Base-by-base conservation (phyloP, 2,888 invertebrate genomes). In the Cataglyphis rosenhaueri region DNA sequence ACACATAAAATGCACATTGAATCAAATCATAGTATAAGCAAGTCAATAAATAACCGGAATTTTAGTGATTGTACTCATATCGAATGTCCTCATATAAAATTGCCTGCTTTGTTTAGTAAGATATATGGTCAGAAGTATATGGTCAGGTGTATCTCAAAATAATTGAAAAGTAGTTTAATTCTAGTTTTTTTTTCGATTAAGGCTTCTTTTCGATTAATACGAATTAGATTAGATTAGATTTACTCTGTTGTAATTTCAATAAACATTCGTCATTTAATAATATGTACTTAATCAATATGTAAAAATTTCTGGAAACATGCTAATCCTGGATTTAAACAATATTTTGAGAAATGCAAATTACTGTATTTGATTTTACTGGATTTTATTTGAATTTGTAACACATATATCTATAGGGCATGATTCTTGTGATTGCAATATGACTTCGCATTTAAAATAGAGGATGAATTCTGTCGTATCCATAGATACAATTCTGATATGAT, bases 221-320 rank as follows among this genome's bases (percentile, higher is more conserved):
- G 12, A 71, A 25, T 32, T 41, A 61, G 61, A 61, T 68, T 79
- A 79, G 71, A 79, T 79, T 79, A 79, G 71, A 71, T 70, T 61
- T 71, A 55, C 25, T 21, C 41, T 74, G 57, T 57, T 71, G 35
- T 79, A 79, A 79, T 61, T 71, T 61, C 78, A 71, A 79, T 59
- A 44, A 59, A 71, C 29, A 66, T 68, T 66, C 29, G n/a, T 79
- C 71, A 71, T 68, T 29, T n/a, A 70, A 70, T 78, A 70, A 44
- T 25, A 44, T 44, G 71, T 70, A 78, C 71, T 59, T 79, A 64
- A 71, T 71, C 41, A 21, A 75, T 9, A 66, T 76, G 15, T 68
- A 76, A 55, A 57, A 71, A 48, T 32, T 59, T 5, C 5, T 15
- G 32, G 18, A 8, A 71, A 71, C 59, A 12, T 71, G 59, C 71